Evolutionary conservation across 2,888 invertebrate species (phyloP).

Genomic region (Eilema sororculum): DNA sequence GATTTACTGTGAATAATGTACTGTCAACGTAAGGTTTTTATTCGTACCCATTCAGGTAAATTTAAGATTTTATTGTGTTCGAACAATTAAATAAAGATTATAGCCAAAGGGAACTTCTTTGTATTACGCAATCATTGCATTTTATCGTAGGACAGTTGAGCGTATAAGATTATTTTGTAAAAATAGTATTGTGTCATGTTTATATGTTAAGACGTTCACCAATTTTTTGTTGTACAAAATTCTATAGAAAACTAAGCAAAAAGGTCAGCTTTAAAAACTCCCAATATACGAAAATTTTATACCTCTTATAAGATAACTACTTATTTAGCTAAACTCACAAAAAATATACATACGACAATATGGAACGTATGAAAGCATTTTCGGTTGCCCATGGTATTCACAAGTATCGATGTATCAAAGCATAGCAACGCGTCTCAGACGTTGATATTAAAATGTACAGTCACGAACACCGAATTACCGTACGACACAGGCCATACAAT

Average conservation of each 20-base stretch:
- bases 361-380: conserved; percentile 1
- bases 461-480: conserved; percentile 75
- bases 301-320: neutral
- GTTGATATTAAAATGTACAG: conserved; percentile 78
- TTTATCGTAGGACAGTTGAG: conserved; percentile 36
- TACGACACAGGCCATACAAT: conserved; percentile 57
- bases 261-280: neutral
- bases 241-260: neutral
- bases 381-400: conserved; percentile 25
- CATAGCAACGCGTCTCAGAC: conserved; percentile 72
- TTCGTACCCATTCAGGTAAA: conserved; percentile 35
- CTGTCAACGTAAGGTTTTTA: conserved; percentile 49
- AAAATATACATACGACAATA: neutral
- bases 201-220: neutral
- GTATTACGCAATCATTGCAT: conserved; percentile 35
- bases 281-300: neutral
- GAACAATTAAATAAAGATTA: conserved; percentile 47
- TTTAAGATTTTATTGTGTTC: conserved; percentile 44
- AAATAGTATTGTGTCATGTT: neutral
- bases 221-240: neutral
- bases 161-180: neutral
- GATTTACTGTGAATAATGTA: conserved; percentile 46
- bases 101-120: conserved; percentile 33
- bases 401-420: conserved; percentile 77
- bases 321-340: neutral